phyloP scores from a whole-genome alignment of 1,140 invertebrate genomes.

The Chionoecetes opilio region DNA sequence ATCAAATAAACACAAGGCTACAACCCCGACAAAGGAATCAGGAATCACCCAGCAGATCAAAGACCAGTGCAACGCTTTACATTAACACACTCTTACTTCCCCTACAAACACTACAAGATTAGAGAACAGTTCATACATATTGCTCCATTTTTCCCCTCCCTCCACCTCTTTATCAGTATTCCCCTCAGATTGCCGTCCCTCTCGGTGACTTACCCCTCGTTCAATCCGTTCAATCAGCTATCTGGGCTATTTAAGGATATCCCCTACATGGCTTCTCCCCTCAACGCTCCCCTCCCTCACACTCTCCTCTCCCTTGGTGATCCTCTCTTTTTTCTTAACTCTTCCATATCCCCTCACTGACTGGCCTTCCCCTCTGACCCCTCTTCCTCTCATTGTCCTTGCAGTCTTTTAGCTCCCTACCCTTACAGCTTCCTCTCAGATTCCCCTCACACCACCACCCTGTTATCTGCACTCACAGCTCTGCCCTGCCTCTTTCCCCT shows the following conservation, averaged over 20 bases:
- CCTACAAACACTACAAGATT: not conserved
- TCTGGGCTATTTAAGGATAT: slow-evolving; percentile 1
- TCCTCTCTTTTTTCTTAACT: not conserved
- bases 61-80: not conserved
- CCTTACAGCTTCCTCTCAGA: not conserved
- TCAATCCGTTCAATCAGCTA: not conserved
- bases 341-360: not conserved
- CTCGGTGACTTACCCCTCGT: not conserved
- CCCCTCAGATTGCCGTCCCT: not conserved
- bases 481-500: not conserved
- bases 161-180: not conserved
- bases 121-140: not conserved
- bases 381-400: not conserved
- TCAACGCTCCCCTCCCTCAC: not conserved
- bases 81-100: not conserved
- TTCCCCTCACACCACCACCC: not conserved
- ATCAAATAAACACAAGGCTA: too few relatives aligned
- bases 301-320: not conserved
- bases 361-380: too few relatives aligned
- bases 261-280: not conserved
- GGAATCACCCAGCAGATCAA: not conserved
- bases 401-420: not conserved
- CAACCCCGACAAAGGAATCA: too few relatives aligned
- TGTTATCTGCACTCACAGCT: slow-evolving; percentile 5
- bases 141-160: not conserved